Conservation (phyloP, 2,113 vertebrate species). For the Halcyon senegalensis region DNA sequence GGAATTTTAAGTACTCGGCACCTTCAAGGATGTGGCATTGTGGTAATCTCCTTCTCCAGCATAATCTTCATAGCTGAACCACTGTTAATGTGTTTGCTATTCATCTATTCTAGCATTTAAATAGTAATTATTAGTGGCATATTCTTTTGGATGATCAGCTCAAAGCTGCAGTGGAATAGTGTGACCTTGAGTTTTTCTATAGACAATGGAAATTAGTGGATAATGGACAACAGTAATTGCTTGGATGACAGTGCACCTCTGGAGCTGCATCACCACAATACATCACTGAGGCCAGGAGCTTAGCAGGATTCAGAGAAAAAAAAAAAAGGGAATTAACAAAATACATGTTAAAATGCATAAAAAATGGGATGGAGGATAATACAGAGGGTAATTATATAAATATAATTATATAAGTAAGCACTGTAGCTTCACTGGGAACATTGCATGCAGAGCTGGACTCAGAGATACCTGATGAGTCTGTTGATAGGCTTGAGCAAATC, state of each 20-base stretch:
- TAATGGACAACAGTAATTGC: conserved; percentile 47
- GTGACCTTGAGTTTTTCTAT: conserved; percentile 43
- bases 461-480: not conserved
- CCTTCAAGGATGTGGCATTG: not conserved
- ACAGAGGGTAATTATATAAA: conserved; percentile 30
- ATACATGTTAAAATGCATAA: conserved; percentile 23
- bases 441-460: not conserved
- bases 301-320: not conserved
- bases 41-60: not conserved
- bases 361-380: conserved; percentile 21
- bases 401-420: conserved; percentile 30
- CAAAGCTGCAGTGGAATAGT: not conserved
- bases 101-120: conserved; percentile 16
- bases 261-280: conserved; percentile 17
- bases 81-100: not conserved
- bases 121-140: conserved; percentile 14
- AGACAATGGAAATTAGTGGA: conserved; percentile 50
- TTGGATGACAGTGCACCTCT: conserved; percentile 47
- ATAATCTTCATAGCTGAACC: not conserved
- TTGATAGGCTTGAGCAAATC: not conserved
- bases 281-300: conserved; percentile 21
- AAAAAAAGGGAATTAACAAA: not conserved
- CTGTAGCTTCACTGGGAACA: not conserved
- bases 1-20: not conserved
- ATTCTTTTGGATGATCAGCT: conserved; percentile 44